phyloP scores from a whole-genome alignment of 2,797 vertebrate genomes.

The Neostethus bicornis region DNA sequence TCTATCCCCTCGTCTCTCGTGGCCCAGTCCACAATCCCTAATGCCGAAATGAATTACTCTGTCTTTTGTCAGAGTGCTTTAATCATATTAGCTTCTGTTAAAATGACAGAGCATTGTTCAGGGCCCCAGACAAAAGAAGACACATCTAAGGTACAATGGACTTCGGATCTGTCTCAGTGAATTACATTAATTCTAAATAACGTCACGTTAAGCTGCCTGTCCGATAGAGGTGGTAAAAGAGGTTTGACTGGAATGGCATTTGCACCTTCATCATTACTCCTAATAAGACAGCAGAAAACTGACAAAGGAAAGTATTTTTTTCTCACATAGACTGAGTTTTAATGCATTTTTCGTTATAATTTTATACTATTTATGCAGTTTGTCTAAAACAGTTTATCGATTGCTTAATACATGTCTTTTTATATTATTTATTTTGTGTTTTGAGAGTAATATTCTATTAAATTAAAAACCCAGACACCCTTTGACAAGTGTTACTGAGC shows the following conservation, averaged over 20 bases:
- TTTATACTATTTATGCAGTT: conserved; percentile 2
- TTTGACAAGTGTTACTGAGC: too few species aligned
- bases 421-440: background rate
- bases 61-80: conserved; percentile 80
- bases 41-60: conserved; percentile 79
- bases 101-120: conserved; percentile 80
- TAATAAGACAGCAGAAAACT: conserved; percentile 60
- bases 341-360: background rate
- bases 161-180: conserved; percentile 73
- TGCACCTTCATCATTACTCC: conserved; percentile 69
- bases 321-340: background rate
- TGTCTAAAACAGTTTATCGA: background rate
- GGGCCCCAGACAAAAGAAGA: conserved; percentile 78
- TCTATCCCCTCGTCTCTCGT: conserved; percentile 47
- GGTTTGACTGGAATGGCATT: conserved; percentile 63
- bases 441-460: background rate
- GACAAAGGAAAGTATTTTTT: conserved; percentile 17
- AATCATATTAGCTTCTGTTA: conserved; percentile 81
- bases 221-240: conserved; percentile 48
- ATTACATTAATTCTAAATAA: conserved; percentile 82
- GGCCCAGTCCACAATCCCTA: conserved; percentile 59
- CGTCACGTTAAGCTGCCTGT: conserved; percentile 67
- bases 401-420: background rate
- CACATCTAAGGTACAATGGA: conserved; percentile 83
- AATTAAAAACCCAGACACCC: too few species aligned